Percentiles rank a stretch among this genome's conserved stretches.
These are phyloP conservation scores for Gavialis gangeticus DNA, from an alignment of 2,113 vertebrate species.

Conservation along the genomic window DNA sequence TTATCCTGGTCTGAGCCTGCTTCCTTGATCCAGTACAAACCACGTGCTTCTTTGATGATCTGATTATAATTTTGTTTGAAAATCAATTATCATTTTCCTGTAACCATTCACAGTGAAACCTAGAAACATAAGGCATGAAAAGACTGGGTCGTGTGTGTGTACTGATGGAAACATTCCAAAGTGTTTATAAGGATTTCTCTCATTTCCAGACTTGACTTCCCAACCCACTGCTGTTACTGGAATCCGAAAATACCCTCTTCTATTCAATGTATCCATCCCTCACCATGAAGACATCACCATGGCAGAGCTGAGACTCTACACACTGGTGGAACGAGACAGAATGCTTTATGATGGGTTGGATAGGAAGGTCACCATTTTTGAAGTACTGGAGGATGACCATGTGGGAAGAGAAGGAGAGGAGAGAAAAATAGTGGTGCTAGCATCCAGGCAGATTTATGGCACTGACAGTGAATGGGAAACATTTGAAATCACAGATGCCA, in stretches of 20 bases:
- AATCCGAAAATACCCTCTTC: constrained; percentile 88
- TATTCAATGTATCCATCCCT: constrained; percentile 95
- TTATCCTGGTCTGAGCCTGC: neutral
- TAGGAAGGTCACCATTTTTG: constrained; percentile 92
- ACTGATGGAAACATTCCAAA: neutral
- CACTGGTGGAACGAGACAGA: constrained; percentile 89
- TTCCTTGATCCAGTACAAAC: neutral
- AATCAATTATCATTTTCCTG: neutral
- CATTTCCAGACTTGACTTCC: constrained; percentile 84
- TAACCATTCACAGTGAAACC: neutral
- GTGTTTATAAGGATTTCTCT: neutral
- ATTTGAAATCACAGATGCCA: constrained; percentile 91
- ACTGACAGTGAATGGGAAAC: constrained; percentile 92
- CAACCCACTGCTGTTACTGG: constrained; percentile 80
- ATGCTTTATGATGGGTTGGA: constrained; percentile 88
- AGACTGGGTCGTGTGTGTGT: rapidly evolving
- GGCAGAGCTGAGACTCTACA: constrained; percentile 94
- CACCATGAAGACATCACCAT: constrained; percentile 92
- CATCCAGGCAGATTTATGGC: constrained; percentile 89
- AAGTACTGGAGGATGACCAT: constrained; percentile 74
- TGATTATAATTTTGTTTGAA: neutral
- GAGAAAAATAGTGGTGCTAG: constrained; percentile 80
- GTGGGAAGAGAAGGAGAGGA: constrained; percentile 32
- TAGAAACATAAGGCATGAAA: neutral
- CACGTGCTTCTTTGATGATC: rapidly evolving